A percentile compares a stretch with the other conserved stretches of the same genome.
phyloP scores from a whole-genome alignment of 2,888 invertebrate genomes.

The Caenorhabditis becei region DNA sequence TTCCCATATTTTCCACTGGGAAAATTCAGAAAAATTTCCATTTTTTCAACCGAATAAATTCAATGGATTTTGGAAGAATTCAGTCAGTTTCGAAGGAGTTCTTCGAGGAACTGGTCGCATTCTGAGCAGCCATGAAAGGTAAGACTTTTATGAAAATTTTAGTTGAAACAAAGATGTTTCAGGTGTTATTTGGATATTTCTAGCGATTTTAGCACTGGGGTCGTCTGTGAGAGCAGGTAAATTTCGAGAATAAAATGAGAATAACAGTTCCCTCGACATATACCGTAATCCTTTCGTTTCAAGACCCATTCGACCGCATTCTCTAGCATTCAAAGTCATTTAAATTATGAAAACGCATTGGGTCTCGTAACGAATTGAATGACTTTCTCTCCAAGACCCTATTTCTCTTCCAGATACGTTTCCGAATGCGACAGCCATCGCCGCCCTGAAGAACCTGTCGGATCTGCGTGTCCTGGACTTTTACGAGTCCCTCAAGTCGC shows the following conservation, averaged over 20 bases:
- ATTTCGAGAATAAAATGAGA: no score
- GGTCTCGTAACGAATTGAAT: not conserved
- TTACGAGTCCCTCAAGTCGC: slow-evolving; percentile 16
- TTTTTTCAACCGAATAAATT: no score
- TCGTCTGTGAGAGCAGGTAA: no score
- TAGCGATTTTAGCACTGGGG: not conserved
- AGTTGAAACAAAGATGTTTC: not conserved
- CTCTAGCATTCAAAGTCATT: no score
- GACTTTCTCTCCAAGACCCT: not conserved
- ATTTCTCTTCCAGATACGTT: not conserved
- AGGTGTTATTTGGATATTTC: not conserved
- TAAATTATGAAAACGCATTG: not conserved
- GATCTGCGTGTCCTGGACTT: not conserved
- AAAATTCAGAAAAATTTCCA: no score
- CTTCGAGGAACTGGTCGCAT: not conserved
- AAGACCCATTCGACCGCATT: no score
- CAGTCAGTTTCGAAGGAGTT: no score
- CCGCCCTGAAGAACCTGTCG: not conserved
- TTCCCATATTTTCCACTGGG: no score
- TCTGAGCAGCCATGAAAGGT: not conserved
- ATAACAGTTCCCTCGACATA: no score
- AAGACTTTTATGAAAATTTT: not conserved
- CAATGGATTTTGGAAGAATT: no score
- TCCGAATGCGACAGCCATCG: not conserved
- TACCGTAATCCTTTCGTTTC: no score